Evolutionary conservation across 2,888 invertebrate species (phyloP), one percentile per base, ranked within the genome.

Genomic region (Caenorhabditis doughertyi): DNA sequence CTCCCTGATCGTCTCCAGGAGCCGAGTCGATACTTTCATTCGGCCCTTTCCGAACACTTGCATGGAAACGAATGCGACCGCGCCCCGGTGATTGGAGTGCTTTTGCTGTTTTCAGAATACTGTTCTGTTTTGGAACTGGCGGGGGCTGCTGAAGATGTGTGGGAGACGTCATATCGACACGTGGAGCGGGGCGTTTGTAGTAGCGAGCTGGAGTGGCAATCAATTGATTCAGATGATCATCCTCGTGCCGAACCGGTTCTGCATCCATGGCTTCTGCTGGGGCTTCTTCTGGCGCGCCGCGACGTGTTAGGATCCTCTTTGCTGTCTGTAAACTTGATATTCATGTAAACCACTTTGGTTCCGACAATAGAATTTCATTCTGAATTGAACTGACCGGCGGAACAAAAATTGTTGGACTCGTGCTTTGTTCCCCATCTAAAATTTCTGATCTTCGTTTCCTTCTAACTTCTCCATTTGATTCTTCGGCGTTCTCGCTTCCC

Each of bases 81-180:
- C 74, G 74, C 25, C 74, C 55, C n/a, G 74, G 74, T 2, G 74
- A 74, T 25, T 74, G 74, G 7, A 55, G 16, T 11, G 47, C 3
- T 18, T 74, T 74, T 29, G 74, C 74, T 3, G 74, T 74, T 18
- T 74, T 74, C 65, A 74, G 56, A 65, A 74, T 74, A n/a, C 65
- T 65, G 13, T 65, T 74, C 18, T 65, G 64, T 21, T 64, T 27
- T 11, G 56, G 64, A 11, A 74, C 35, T 7, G 56, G 56, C 23
- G 74, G 65, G 3, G 47, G 23, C 18, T 44, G 25, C 9, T 74
- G 64, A 27, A 11, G 39, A 27, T 47, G n/a, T 0, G 64, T 18
- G 7, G 73, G 73, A 9, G 74, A 74, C 3, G 13, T 8, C 47
- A 65, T 47, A n/a, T 56, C 65, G 5, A 60, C 23, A 3, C 49